These are phyloP conservation scores for Microhierax caerulescens DNA, from an alignment of 2,797 vertebrate genomes.

Conservation along the genomic window DNA sequence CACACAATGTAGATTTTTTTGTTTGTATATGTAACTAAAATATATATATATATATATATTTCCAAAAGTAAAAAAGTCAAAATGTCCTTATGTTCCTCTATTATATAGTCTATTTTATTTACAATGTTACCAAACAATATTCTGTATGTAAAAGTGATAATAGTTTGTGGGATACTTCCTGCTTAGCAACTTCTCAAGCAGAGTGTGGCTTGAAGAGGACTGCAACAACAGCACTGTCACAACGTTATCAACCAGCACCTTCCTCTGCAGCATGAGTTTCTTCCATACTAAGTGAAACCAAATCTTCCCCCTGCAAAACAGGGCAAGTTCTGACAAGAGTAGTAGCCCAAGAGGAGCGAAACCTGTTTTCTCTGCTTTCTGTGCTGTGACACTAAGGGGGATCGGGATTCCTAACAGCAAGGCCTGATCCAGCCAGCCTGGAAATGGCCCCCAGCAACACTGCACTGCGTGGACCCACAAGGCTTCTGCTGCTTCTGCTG, in stretches of 20 bases:
- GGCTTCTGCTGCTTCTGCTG: background rate
- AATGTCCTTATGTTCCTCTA: slow-evolving; percentile 63
- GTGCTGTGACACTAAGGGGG: background rate
- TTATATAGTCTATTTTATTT: slow-evolving; percentile 76
- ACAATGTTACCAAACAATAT: slow-evolving; percentile 72
- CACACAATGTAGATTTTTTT: slow-evolving; percentile 69
- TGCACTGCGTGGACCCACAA: background rate
- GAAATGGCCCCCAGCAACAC: background rate
- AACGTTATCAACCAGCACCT: background rate
- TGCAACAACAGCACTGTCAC: background rate
- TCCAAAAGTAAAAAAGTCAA: slow-evolving; percentile 75
- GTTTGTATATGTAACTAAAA: slow-evolving; percentile 74
- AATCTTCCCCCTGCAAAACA: background rate
- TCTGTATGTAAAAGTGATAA: slow-evolving; percentile 48
- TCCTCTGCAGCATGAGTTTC: background rate
- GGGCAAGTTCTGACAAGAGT: background rate
- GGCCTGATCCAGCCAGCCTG: background rate
- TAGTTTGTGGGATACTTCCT: background rate
- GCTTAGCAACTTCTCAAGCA: background rate
- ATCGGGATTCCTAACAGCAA: background rate
- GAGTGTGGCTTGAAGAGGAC: slow-evolving; percentile 1
- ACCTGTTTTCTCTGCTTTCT: fast-evolving
- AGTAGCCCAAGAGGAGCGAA: background rate
- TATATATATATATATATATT: slow-evolving; percentile 69
- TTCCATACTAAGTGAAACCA: background rate